Conservation (phyloP, 1,140 invertebrate genomes). For the Ectropis grisescens region DNA sequence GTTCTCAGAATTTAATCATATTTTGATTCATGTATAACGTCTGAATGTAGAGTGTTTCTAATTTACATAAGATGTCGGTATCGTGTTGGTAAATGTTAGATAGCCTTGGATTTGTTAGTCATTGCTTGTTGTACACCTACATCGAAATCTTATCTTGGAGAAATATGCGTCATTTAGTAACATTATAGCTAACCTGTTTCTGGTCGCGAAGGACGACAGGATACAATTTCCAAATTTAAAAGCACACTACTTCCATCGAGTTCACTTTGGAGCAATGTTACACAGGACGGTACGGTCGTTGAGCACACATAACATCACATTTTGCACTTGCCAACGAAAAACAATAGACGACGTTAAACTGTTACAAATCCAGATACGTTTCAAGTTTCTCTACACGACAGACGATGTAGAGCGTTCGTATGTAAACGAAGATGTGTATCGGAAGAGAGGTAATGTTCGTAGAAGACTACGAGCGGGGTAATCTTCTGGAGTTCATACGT, state of each 20-base stretch:
- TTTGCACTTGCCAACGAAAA: constrained; percentile 46
- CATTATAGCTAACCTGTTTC: no score
- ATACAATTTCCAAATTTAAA: constrained; percentile 44
- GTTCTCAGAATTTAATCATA: no score
- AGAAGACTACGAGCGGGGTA: constrained; percentile 32
- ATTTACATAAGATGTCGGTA: no score
- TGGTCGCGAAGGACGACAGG: constrained; percentile 27
- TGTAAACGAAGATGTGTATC: no score
- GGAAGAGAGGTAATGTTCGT: no score
- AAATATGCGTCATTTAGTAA: no score
- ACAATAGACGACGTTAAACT: constrained; percentile 32
- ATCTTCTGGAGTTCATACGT: constrained; percentile 13
- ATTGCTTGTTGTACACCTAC: constrained; percentile 7
- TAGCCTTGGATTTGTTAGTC: constrained; percentile 19
- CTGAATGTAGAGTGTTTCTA: no score
- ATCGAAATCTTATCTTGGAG: constrained; percentile 11
- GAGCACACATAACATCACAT: constrained; percentile 60
- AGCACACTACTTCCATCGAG: constrained; percentile 47
- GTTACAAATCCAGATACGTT: constrained; percentile 35
- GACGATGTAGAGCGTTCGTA: no score
- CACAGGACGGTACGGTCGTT: constrained; percentile 45
- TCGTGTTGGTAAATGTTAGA: constrained; percentile 5
- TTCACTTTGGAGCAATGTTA: constrained; percentile 50
- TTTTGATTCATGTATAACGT: no score
- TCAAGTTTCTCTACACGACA: no score